These are phyloP conservation scores for Listronotus oregonensis DNA, from an alignment of 1,140 invertebrate genomes.

Conservation along the genomic window DNA sequence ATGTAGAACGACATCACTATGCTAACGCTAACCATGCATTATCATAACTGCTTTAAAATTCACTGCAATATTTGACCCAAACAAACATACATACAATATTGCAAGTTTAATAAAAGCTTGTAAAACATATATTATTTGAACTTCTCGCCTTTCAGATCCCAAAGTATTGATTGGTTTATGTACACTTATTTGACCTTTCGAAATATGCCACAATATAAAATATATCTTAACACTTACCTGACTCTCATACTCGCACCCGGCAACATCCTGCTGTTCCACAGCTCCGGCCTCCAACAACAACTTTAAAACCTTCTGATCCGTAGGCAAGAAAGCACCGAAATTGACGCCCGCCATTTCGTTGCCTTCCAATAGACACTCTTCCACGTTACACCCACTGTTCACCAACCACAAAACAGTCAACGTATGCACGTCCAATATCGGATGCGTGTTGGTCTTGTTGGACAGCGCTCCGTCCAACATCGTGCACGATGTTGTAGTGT, in stretches of 20 bases:
- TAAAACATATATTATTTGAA: too few relatives aligned
- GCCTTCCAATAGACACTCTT: slow-evolving; percentile 66
- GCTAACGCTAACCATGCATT: too few relatives aligned
- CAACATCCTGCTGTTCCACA: slow-evolving; percentile 59
- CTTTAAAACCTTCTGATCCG: slow-evolving; percentile 67
- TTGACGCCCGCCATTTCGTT: slow-evolving; percentile 55
- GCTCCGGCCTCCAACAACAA: slow-evolving; percentile 71
- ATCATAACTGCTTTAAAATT: too few relatives aligned
- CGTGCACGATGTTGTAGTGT: slow-evolving; percentile 38
- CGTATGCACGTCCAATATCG: slow-evolving; percentile 64
- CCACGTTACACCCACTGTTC: slow-evolving; percentile 67
- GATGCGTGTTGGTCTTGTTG: slow-evolving; percentile 33
- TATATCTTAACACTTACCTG: slow-evolving; percentile 42
- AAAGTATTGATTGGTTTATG: too few relatives aligned
- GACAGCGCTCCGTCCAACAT: slow-evolving; percentile 25
- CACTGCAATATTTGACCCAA: too few relatives aligned
- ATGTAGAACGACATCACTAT: too few relatives aligned
- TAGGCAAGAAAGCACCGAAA: slow-evolving; percentile 61
- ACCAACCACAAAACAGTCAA: slow-evolving; percentile 71
- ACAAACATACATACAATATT: too few relatives aligned
- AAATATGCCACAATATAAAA: too few relatives aligned
- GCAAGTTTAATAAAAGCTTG: too few relatives aligned
- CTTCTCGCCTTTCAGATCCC: too few relatives aligned
- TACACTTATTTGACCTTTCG: too few relatives aligned
- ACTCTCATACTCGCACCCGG: slow-evolving; percentile 59